These are phyloP conservation scores for Cantharis nigra DNA, from an alignment of 2,888 invertebrate species.

Conservation along the genomic window DNA sequence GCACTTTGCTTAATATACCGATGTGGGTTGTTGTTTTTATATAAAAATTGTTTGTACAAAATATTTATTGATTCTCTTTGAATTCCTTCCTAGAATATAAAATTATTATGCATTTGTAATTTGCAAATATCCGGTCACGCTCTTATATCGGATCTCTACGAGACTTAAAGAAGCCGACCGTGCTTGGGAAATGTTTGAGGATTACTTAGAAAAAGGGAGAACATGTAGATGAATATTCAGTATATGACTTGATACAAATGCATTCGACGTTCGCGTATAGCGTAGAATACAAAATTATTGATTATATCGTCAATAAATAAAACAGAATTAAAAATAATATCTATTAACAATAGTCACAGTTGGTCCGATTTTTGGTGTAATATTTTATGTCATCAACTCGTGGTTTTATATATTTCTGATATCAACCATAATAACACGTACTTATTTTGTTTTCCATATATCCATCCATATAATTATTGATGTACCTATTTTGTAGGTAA, in stretches of 20 bases:
- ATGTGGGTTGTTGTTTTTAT: not conserved
- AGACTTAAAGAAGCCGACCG: constrained; percentile 34
- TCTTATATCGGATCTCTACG: constrained; percentile 32
- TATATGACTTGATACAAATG: constrained; percentile 18
- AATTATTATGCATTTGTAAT: constrained; percentile 36
- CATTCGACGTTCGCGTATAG: not conserved
- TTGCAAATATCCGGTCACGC: constrained; percentile 36
- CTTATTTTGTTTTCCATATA: no score
- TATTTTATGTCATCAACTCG: no score
- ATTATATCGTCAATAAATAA: not conserved
- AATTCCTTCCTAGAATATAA: constrained; percentile 23
- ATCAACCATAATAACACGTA: no score
- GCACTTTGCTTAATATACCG: no score
- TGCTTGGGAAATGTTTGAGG: constrained; percentile 28
- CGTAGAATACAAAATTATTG: not conserved
- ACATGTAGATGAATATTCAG: constrained; percentile 31
- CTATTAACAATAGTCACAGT: not conserved
- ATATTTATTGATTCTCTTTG: constrained; percentile 5
- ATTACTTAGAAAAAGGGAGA: constrained; percentile 23
- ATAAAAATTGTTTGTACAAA: constrained; percentile 41
- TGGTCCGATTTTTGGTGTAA: no score
- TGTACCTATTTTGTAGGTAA: no score
- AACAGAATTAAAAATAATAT: not conserved
- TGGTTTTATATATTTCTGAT: no score
- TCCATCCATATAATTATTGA: no score